phyloP scores from a whole-genome alignment of 2,888 invertebrate genomes.

The Labia minor region DNA sequence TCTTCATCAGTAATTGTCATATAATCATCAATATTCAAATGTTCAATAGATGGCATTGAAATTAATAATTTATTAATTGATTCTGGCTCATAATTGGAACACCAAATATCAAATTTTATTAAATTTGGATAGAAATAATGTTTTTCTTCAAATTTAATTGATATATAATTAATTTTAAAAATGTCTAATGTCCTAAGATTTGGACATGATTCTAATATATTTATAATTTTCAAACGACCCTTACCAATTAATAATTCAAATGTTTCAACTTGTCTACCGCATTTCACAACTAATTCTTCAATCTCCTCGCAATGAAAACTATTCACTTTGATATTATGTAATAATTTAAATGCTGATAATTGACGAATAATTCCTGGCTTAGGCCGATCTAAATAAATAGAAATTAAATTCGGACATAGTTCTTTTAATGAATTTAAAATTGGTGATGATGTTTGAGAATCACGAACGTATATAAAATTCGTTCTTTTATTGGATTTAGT shows the following conservation, averaged over 20 bases:
- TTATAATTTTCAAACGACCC: not conserved
- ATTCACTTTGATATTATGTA: not conserved
- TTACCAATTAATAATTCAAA: not conserved
- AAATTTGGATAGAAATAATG: too few relatives aligned
- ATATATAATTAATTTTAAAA: not conserved
- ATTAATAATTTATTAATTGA: not conserved
- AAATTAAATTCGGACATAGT: not conserved
- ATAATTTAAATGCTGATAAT: not conserved
- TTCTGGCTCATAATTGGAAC: not conserved
- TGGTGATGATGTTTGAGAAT: not conserved
- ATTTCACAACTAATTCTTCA: not conserved
- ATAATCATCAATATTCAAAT: slow-evolving; percentile 1
- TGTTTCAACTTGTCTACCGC: not conserved
- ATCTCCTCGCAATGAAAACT: not conserved
- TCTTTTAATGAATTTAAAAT: not conserved
- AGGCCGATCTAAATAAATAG: not conserved
- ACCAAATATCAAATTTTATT: slow-evolving; percentile 5
- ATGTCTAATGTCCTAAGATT: not conserved
- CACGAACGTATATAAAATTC: not conserved
- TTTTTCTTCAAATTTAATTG: not conserved
- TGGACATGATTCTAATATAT: not conserved
- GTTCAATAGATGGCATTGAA: not conserved
- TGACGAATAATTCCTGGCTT: not conserved
- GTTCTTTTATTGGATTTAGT: not conserved
- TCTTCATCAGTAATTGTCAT: not conserved